A percentile compares a stretch with the other conserved stretches of the same genome.
phyloP scores from a whole-genome alignment of 2,113 vertebrate species.

The Sylvilagus bachmani region DNA sequence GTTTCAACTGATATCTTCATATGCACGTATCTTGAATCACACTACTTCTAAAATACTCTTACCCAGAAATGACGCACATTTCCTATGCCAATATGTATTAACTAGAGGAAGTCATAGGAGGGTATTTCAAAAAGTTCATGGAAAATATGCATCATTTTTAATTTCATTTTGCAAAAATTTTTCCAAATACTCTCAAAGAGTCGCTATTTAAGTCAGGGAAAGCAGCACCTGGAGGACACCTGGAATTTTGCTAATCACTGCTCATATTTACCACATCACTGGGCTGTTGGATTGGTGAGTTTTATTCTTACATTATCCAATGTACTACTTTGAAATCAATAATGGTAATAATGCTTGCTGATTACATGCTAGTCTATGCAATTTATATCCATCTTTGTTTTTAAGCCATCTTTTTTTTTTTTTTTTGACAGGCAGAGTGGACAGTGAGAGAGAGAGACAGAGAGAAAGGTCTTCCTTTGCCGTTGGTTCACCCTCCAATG shows the following conservation, averaged over 20 bases:
- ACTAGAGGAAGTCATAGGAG: neutral
- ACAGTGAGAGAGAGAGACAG: no score
- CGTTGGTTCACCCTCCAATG: no score
- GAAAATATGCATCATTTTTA: no score
- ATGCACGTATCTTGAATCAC: neutral
- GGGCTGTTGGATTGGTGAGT: neutral
- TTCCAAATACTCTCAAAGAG: no score
- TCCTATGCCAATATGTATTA: neutral
- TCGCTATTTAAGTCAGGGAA: neutral
- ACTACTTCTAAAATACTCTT: neutral
- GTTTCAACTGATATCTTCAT: neutral
- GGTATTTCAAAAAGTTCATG: no score
- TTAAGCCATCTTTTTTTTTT: no score
- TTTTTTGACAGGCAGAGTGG: no score
- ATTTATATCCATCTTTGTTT: neutral
- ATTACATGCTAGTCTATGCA: neutral
- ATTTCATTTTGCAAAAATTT: no score
- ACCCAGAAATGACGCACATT: neutral
- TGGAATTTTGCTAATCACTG: neutral
- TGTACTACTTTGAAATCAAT: conserved; percentile 7
- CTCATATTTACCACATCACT: neutral
- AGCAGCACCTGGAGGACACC: neutral
- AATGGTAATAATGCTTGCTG: neutral
- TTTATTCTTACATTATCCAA: neutral
- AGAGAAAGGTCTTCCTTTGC: no score